Percentiles rank a stretch among this genome's conserved stretches.
Evolutionary conservation across 2,888 invertebrate species (phyloP).

Genomic region (Hipparchia sbordonii): DNA sequence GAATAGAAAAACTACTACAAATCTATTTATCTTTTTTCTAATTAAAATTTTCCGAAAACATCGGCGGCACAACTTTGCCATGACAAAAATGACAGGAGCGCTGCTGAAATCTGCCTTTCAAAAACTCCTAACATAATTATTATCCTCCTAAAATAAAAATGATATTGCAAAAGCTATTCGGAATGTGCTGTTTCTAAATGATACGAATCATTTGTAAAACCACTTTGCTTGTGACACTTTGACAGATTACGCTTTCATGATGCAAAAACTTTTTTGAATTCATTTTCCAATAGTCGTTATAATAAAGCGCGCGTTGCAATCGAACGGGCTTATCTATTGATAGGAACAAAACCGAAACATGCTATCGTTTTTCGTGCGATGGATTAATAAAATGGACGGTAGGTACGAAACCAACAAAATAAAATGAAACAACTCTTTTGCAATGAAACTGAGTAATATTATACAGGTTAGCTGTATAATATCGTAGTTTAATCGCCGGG

Average conservation of each 20-base stretch:
- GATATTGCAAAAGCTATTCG: too few species aligned
- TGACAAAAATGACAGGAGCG: too few species aligned
- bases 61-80: too few species aligned
- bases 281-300: constrained; percentile 23
- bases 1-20: too few species aligned
- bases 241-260: constrained; percentile 7
- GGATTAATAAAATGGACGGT: constrained; percentile 15
- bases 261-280: constrained; percentile 6
- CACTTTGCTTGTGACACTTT: not conserved
- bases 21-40: too few species aligned
- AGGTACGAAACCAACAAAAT: not conserved
- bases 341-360: constrained; percentile 11
- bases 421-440: not conserved
- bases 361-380: constrained; percentile 4
- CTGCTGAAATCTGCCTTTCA: too few species aligned
- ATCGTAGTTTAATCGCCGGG: too few species aligned
- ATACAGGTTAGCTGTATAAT: not conserved
- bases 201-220: not conserved
- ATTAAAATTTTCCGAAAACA: too few species aligned
- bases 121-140: too few species aligned
- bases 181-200: too few species aligned
- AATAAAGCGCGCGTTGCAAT: constrained; percentile 16
- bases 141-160: too few species aligned
- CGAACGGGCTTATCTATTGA: constrained; percentile 21
- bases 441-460: not conserved